Base-by-base conservation (phyloP, 2,113 vertebrate species). In the Daboia siamensis region DNA sequence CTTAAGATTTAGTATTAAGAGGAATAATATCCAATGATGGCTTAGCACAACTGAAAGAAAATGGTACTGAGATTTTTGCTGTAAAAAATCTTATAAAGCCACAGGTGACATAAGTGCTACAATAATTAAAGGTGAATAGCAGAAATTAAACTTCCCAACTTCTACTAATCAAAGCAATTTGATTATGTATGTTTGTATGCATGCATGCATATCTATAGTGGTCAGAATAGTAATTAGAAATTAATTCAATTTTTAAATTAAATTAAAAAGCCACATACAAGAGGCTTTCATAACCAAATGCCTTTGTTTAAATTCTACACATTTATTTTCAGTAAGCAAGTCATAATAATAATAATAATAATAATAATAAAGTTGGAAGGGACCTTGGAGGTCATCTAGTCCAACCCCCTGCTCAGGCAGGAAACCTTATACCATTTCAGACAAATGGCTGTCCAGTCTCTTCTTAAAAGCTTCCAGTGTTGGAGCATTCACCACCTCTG, bases 191-290 rank as follows among this genome's bases (percentile, higher is more conserved):
- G 44, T 46, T 46, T 46, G 24, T 6, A 39, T 26, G 74, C 9
- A 84, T 39, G 15, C 7, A 20, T 44, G 33, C 13, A 33, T 80
- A 15, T 39, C 74, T 51, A n/a, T 33, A 10, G 13, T 10, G 20
- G 5, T 29, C 21, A 61, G 39, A 61, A 89, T 5, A 61, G 23
- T 57, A 48, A 92, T 64, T 86, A 91, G 29, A 1, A 20, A 93
- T 69, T 93, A 23, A 90, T 7, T 85, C 4, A 91, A 23, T 91
- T 0, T 61, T 59, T 61, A 26, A 61, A 26, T 61, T 61, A 26
- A 61, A 61, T 17, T 90, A 48, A 91, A 51, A 91, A 90, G 84
- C 86, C 12, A 80, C 91, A 29, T 46, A 87, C 2, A 93, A 29
- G 15, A 64, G 26, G 61, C 15, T 90, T 85, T 64, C 8, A 90